phyloP scores from a whole-genome alignment of 2,888 invertebrate genomes.

The Stenodema calcarata region DNA sequence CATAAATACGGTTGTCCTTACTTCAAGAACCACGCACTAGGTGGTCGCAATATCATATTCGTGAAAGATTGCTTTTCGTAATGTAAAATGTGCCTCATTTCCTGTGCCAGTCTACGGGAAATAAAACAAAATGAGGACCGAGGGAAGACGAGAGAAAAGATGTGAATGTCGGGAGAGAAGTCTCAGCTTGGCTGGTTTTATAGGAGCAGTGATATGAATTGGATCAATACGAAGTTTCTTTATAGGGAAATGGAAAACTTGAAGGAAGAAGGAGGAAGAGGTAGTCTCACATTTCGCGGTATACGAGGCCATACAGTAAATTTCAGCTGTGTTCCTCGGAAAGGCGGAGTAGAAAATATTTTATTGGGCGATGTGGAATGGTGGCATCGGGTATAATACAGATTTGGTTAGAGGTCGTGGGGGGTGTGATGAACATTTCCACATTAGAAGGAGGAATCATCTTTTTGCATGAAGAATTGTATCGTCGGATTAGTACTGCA shows the following conservation, averaged over 20 bases:
- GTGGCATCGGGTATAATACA: not conserved
- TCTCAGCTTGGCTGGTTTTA: conserved; percentile 34
- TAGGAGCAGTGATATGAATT: conserved; percentile 45
- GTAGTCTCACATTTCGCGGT: conserved; percentile 13
- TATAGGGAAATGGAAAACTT: conserved; percentile 43
- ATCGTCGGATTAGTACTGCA: too few species aligned
- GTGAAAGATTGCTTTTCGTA: not conserved
- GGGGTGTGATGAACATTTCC: too few species aligned
- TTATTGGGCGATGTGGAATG: not conserved
- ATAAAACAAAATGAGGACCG: conserved; percentile 1
- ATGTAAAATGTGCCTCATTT: not conserved
- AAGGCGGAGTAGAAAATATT: not conserved
- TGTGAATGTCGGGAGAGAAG: conserved; percentile 27
- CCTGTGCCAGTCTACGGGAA: not conserved
- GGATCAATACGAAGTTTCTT: conserved; percentile 45
- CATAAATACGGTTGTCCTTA: too few species aligned
- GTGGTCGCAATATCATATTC: too few species aligned
- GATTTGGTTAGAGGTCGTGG: too few species aligned
- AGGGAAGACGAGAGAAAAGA: conserved; percentile 22
- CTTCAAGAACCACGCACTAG: too few species aligned
- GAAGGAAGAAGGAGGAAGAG: not conserved
- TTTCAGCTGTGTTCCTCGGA: not conserved
- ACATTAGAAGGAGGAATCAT: too few species aligned
- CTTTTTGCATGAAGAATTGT: too few species aligned
- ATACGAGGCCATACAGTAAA: not conserved